Conservation (phyloP, 2,888 invertebrate species). For the Caenorhabditis sp. region DNA sequence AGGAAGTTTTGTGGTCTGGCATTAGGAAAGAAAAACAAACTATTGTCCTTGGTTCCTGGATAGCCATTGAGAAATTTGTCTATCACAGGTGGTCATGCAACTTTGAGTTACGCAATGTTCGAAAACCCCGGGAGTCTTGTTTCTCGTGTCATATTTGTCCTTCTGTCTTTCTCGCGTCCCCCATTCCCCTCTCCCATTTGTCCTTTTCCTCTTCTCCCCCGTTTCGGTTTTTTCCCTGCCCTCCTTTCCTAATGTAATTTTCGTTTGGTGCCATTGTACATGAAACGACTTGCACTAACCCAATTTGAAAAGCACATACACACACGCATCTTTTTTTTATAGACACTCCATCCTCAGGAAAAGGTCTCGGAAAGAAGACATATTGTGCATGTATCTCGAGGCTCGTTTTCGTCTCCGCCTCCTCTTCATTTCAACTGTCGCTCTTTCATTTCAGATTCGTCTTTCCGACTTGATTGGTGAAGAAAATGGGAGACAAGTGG, state of each 20-base stretch:
- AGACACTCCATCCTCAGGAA: constrained; percentile 43
- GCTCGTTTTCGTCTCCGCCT: constrained; percentile 30
- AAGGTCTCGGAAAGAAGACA: constrained; percentile 52
- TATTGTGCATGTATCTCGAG: constrained; percentile 24
- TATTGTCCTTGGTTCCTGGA: no score
- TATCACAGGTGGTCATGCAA: background rate
- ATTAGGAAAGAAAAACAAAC: background rate
- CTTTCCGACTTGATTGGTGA: constrained; percentile 21
- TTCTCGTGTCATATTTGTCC: constrained; percentile 27
- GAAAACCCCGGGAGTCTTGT: constrained; percentile 10
- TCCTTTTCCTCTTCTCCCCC: constrained; percentile 33
- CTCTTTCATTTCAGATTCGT: constrained; percentile 47
- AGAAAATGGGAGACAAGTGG: constrained; percentile 22
- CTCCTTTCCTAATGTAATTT: constrained; percentile 55
- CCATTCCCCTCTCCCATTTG: constrained; percentile 16
- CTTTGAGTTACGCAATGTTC: background rate
- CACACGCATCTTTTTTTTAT: constrained; percentile 38
- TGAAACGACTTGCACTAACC: constrained; percentile 63
- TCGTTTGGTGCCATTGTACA: constrained; percentile 60
- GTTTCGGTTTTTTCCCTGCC: constrained; percentile 39
- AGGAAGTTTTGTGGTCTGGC: background rate
- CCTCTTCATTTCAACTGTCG: constrained; percentile 28
- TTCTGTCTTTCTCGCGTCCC: background rate
- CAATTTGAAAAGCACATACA: constrained; percentile 60
- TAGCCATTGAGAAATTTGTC: background rate